Base-by-base conservation (phyloP, 2,888 invertebrate species). In the Unio pictorum region DNA sequence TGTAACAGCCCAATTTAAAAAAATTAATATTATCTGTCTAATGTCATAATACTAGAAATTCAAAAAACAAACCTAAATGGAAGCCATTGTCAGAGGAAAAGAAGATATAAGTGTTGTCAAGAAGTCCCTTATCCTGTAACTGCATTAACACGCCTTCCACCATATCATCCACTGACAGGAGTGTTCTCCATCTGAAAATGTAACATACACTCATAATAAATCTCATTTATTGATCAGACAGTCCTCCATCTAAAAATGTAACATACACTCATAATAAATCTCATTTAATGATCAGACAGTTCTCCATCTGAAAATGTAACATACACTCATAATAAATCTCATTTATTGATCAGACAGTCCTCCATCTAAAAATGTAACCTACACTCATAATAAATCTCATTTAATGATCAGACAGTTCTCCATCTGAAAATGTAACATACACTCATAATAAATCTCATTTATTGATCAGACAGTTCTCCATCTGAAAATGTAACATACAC, bases 31-130 rank as follows among this genome's bases (percentile, higher is more conserved):
- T 6, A n/a, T 55, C 54, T 28, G 23, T 55, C 8, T 18, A 1
- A 7, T 61, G 6, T 8, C 23, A 61, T 8, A 15, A 20, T 11
- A n/a, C 64, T 20, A 62, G 28, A 68, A 64, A 17, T 64, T 26
- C 61, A 57, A 34, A 34, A 34, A 55, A 65, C 77, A 67, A 74
- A 95, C 95, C 95, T 80, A 97, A 91, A 90, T 97, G 97, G 90
- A 94, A 97, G 30, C 97, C 97, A 90, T 97, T 96, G 87, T 97
- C 97, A 0, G 96, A 96, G 0, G 96, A 94, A 83, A 93, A 95
- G 66, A 97, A 93, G 0, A 97, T 87, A 83, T 94, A 96, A 0
- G 97, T 97, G 79, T 95, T 92, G 0, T 94, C 91, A 7, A 95
- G 84, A 1, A 94, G 73, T 1, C 91, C 88, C 2, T 90, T 89